phyloP scores from a whole-genome alignment of 2,888 invertebrate genomes.

The Norana najaformis region DNA sequence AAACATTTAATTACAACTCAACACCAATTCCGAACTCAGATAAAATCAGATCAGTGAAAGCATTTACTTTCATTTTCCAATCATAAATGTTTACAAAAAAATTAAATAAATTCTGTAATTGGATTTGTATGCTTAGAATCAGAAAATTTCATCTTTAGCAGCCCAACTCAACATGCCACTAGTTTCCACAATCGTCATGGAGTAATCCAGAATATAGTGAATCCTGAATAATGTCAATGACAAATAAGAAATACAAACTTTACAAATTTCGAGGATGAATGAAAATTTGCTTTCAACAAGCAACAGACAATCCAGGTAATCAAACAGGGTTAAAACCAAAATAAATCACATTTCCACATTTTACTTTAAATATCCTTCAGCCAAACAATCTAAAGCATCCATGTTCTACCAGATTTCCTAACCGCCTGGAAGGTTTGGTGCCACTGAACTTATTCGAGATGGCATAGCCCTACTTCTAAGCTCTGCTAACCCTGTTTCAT shows the following conservation, averaged over 20 bases:
- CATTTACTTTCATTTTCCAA: not conserved
- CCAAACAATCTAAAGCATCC: not conserved
- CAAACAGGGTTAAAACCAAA: not conserved
- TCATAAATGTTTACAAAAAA: not conserved
- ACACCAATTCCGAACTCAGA: not conserved
- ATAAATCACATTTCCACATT: not conserved
- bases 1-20: not conserved
- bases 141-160: not conserved
- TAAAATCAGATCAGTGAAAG: not conserved
- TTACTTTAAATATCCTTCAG: not conserved
- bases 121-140: not conserved
- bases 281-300: not conserved
- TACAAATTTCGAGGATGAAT: not conserved
- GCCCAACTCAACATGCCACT: not conserved
- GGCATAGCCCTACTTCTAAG: not conserved
- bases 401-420: not conserved
- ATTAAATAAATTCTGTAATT: not conserved
- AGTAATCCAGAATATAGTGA: not conserved
- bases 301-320: not conserved
- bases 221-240: not conserved
- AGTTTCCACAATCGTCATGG: not conserved
- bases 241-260: not conserved
- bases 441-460: no score
- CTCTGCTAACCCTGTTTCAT: not conserved
- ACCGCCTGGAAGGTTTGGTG: not conserved